Evolutionary conservation across 2,888 invertebrate genomes (phyloP), one percentile per base, ranked within the genome.

Genomic region (Cosmorhoe ocellata): DNA sequence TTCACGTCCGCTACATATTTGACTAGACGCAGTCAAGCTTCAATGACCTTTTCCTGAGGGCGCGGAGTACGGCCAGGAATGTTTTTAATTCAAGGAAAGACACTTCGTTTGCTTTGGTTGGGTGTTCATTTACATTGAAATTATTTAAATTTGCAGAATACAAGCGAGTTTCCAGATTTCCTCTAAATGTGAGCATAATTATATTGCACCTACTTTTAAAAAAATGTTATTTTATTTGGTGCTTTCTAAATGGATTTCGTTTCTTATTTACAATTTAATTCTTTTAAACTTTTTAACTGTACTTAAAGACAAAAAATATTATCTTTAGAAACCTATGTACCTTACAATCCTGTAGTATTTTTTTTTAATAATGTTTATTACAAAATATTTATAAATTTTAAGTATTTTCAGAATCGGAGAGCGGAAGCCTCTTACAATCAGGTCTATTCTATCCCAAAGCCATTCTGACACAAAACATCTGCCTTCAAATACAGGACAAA

Each of bases 1-100:
- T 60, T 56, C 51, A 46, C 43, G 46, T 51, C 49, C 30, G 47
- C 57, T 60, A 56, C 58, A 60, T 60, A 58, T 60, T 60, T 60
- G 56, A 58, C 58, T 57, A 56, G 56, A 54, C 47, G 34, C 44
- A 40, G 49, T 32, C 38, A n/a, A 31, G 48, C 52, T 56, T 49
- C 54, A 59, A 54, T 57, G 50, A 55, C 48, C 43, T 53, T 45
- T 48, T 40, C 41, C 49, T 50, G 50, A 44, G 36, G 33, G 8
- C 34, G 30, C 34, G 30, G 14, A 41, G 32, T 40, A 27, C 32
- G 37, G 28, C 14, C 41, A 42, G 38, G 27, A 33, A 43, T 38
- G 36, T 48, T 49, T 50, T 45, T 53, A 45, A 48, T 48, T 44
- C 37, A 22, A 44, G 22, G 11, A 43, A 36, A 34, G 46, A 43